Evolutionary conservation across 2,797 vertebrate species (phyloP).

Genomic region (Tauraco hartlaubi): DNA sequence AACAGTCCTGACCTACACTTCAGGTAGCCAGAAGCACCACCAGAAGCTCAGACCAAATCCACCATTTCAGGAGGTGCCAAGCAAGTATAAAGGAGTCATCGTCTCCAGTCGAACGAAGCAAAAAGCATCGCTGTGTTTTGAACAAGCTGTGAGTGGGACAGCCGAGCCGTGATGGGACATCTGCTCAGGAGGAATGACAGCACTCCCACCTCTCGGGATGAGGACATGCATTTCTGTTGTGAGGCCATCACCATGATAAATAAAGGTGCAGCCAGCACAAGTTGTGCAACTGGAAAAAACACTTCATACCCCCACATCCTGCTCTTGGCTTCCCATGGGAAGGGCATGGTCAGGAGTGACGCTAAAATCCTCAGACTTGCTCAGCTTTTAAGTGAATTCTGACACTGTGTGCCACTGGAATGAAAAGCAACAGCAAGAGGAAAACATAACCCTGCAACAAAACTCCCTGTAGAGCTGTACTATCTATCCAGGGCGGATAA

Average conservation of each 20-base stretch:
- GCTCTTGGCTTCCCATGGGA: constrained; percentile 22
- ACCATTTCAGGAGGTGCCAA: neutral
- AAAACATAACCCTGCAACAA: neutral
- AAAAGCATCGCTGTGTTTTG: neutral
- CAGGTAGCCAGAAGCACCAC: neutral
- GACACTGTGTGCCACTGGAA: neutral
- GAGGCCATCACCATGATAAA: constrained; percentile 68
- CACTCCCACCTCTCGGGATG: neutral
- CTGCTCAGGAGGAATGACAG: neutral
- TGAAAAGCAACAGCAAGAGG: accelerated
- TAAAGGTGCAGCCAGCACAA: constrained; percentile 61
- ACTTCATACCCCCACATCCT: constrained; percentile 48
- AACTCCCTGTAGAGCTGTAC: neutral
- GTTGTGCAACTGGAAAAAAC: constrained; percentile 70
- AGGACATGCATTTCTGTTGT: constrained; percentile 28
- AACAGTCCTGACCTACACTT: accelerated
- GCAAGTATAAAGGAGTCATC: neutral
- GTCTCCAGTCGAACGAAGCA: accelerated
- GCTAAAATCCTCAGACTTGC: neutral
- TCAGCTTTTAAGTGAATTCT: neutral
- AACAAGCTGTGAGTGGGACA: neutral
- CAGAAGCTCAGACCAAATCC: neutral
- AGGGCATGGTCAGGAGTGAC: neutral
- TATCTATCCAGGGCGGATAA: neutral
- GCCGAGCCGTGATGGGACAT: neutral